Base-by-base conservation (phyloP, 2,113 vertebrate species). In the Xiphias gladius region DNA sequence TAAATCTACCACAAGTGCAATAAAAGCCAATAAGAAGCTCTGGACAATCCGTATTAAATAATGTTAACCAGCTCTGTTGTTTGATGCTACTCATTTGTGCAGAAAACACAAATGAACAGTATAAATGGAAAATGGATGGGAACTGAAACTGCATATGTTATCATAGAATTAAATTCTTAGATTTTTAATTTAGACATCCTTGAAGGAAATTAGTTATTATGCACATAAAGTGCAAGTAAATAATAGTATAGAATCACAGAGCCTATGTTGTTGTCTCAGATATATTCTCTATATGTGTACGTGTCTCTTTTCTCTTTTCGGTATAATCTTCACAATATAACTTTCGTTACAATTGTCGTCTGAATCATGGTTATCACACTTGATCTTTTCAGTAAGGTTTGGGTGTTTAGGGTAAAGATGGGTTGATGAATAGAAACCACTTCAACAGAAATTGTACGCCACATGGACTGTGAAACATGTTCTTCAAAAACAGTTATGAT, bases 401-500 rank as follows among this genome's bases (percentile, higher is more conserved):
- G 5, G n/a, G 22, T 30, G n/a, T 17, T 22, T 24, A 7, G 19
- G 12, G 19, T 20, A 30, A 37, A n/a, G 68, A 22, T 48, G 57
- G 55, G 14, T 62, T 55, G 20, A 72, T 57, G 19, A 41, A 37
- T 39, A 55, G 37, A 69, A 70, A 57, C n/a, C 35, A 24, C 50
- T 61, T 14, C 32, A 39, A 72, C 32, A 75, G n/a, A 75, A 62
- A 65, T 24, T 37, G 20, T 32, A 5, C 22, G 73, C 41, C 39
- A 22, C 54, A 48, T 64, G 63, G 46, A 43, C 58, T 58, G n/a
- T 75, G 46, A 68, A 65, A 16, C 74, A 54, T 48, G 59, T 35
- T 78, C 66, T 30, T 52, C 57, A 57, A 58, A 79, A 70, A 77
- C 59, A 43, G 65, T 73, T 81, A 37, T 24, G 41, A 79, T 54